Percentiles rank a stretch among this genome's conserved stretches.
Conservation (phyloP, 2,888 invertebrate genomes). For the Neoitamus cyanurus region DNA sequence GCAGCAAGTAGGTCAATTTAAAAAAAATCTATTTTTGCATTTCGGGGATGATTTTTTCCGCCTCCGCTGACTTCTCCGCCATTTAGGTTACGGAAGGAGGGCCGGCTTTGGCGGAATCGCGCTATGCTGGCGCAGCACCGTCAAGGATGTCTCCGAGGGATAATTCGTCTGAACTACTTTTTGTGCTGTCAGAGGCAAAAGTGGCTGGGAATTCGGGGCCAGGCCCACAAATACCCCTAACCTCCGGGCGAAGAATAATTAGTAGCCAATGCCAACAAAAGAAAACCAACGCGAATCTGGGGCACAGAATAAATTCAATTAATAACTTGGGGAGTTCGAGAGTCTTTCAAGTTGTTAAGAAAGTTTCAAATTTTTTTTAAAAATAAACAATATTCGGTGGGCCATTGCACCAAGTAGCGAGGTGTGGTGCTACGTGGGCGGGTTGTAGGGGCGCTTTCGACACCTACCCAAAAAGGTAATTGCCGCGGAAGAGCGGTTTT, state of each 20-base stretch:
- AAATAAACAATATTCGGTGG: not conserved
- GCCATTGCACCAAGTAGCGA: not conserved
- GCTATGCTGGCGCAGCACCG: not conserved
- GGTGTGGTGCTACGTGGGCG: not conserved
- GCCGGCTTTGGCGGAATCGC: not conserved
- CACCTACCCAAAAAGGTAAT: not conserved
- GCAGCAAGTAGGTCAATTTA: conserved; percentile 40
- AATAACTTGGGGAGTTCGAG: not conserved
- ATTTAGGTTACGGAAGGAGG: not conserved
- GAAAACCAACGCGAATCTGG: not conserved
- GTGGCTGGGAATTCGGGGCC: not conserved
- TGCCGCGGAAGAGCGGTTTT: not conserved
- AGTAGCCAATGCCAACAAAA: not conserved
- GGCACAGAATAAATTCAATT: not conserved
- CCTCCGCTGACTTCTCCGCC: not conserved
- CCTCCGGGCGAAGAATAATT: not conserved
- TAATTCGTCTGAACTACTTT: not conserved
- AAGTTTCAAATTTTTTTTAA: not conserved
- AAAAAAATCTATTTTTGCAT: conserved; percentile 32
- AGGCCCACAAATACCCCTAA: not conserved
- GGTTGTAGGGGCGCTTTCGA: not conserved
- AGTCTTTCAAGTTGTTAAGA: not conserved
- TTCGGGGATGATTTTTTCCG: conserved; percentile 11
- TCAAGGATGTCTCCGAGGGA: not conserved
- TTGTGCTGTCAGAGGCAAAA: not conserved